Percentiles rank a stretch among this genome's conserved stretches.
These are phyloP conservation scores for Dendroctonus ponderosae DNA, from an alignment of 1,140 invertebrate genomes.

Conservation along the genomic window DNA sequence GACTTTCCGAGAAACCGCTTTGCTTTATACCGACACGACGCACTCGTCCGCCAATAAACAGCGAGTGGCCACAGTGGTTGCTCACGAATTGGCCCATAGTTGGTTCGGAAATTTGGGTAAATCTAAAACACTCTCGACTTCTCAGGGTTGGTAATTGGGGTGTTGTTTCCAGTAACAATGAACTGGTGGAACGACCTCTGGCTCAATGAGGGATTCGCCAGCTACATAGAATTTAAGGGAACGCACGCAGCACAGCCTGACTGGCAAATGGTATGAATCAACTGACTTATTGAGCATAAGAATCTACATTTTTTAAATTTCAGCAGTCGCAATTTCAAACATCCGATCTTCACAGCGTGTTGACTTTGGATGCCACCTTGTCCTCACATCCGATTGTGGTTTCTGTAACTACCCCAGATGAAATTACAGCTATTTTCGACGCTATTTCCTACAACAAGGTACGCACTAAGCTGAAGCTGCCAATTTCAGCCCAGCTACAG, in stretches of 20 bases:
- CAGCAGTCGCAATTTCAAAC: conserved; percentile 65
- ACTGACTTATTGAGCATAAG: background rate
- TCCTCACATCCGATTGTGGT: conserved; percentile 88
- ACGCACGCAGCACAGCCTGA: conserved; percentile 68
- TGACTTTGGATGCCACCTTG: conserved; percentile 74
- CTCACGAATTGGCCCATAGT: conserved; percentile 91
- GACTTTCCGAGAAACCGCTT: conserved; percentile 78
- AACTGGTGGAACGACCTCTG: conserved; percentile 93
- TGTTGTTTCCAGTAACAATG: conserved; percentile 69
- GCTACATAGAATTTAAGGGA: conserved; percentile 81
- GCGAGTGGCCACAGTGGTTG: conserved; percentile 75
- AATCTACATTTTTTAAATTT: conserved; percentile 11
- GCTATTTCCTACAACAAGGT: conserved; percentile 91
- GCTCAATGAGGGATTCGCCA: conserved; percentile 91
- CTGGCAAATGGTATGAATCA: conserved; percentile 75
- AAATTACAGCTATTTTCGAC: conserved; percentile 93
- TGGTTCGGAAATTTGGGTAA: conserved; percentile 86
- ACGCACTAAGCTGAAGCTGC: conserved; percentile 21
- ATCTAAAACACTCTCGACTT: background rate
- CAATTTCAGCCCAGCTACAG: background rate
- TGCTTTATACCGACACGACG: conserved; percentile 69
- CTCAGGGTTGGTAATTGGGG: background rate
- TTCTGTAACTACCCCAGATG: conserved; percentile 76
- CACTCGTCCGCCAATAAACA: conserved; percentile 75
- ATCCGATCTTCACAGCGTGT: conserved; percentile 69